Evolutionary conservation across 2,888 invertebrate genomes (phyloP), one percentile per base, ranked within the genome.

Genomic region (Neuroscelio doddi): DNA sequence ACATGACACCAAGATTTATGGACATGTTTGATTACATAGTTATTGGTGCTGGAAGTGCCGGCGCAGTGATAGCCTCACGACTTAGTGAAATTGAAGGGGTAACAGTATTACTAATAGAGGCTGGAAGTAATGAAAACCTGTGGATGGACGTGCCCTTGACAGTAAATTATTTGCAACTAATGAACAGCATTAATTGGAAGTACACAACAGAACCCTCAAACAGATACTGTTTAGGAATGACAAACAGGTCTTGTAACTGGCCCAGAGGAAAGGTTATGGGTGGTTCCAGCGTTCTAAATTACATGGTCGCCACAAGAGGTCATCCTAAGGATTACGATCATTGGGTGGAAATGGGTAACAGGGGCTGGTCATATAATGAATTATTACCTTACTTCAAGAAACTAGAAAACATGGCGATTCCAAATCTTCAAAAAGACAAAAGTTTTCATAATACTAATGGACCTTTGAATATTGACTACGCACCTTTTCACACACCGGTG

Each of bases 21-120:
- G 82, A 86, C 7, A 89, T 90, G 77, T 93, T 92, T 74, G 93
- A 93, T 78, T 95, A 93, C 71, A 90, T 93, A 45, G 85, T 93
- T 12, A 90, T 94, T 1, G 94, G 94, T 1, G 93, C 92, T 0
- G 94, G 94, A 1, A 93, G 93, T 0, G 93, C 93, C 0, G 94
- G 94, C 1, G 92, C 93, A 64, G 89, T 90, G 0, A 61, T 94
- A 3, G 93, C 94, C 0, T 91, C 91, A 61, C 86, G 94, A 30
- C 84, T 94, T 3, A 88, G 90, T 0, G 93, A 93, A 84, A 87
- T 91, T 67, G 87, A 89, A 0, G 85, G 89, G 8, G 90, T 91
- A 89, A 90, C 88, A 64, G 87, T 92, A 0, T 82, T 93, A 4
- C 86, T 93, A 0, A 83, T 93, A 27, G 93, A 93, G 85, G 93